Base-by-base conservation (phyloP, 1,140 invertebrate species). In the Brachionus calyciflorus region DNA sequence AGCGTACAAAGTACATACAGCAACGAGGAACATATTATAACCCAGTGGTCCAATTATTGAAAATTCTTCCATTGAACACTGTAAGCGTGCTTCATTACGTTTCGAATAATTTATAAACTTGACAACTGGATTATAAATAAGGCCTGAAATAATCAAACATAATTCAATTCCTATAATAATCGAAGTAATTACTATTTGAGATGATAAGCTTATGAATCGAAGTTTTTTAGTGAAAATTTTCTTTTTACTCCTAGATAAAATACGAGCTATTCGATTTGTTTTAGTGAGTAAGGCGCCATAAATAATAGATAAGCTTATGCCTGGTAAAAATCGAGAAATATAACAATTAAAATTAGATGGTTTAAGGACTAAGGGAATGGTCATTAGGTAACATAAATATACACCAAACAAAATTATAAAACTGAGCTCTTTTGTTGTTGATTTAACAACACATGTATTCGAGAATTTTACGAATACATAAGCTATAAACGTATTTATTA, bases 241-340 rank as follows among this genome's bases (percentile, higher is more conserved):
- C 81, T 92, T 92, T 81, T 92, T 92, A 55, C 90, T 91, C 1
- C 91, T 91, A 10, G 91, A 91, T 40, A 93, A 86, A 79, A 93
- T 93, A 17, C 92, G 83, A 0, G 91, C 91, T 41, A 93, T 93
- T 60, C 92, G 86, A 83, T 93, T 93, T 0, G 92, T 93, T 86
- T 93, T 92, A 2, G 91, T 93, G 2, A 93, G 87, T 12, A 93
- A 83, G 4, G 91, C 89, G 0, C 90, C 90, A 82, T 93, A 93
- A 78, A 93, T 92, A 84, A 93, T 90, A 0, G 91, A 88, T 80
- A 93, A 92, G 46, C 90, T 90, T 46, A 93, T 86, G 3, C 91
- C 91, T 0, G 91, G 91, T 77, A 91, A 83, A 41, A 90, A 86
- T 46, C 91, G 85, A 26, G 88, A 88, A 7, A 91, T 79, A 14